Evolutionary conservation across 2,888 invertebrate species (phyloP), one percentile per base, ranked within the genome.

Genomic region (Ditula angustiorana): DNA sequence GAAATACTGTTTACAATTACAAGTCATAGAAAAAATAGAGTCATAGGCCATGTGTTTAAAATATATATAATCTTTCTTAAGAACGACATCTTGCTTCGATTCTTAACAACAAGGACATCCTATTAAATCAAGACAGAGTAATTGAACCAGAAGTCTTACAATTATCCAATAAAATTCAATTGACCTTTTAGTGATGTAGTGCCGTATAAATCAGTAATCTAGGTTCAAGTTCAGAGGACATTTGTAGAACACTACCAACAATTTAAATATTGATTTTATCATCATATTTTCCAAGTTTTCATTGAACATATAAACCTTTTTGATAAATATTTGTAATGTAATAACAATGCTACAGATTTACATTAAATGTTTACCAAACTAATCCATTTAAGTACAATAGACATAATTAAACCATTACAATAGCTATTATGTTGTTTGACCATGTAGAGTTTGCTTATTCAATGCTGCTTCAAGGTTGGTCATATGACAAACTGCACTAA

Each of bases 381-480:
- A 56, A 56, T 30, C 23, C 47, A 53, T 37, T 26, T 47, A 16
- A 55, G 47, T 35, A 61, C 61, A 61, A 56, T 62, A 30, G 62
- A 5, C 16, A 47, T 23, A 41, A 50, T 44, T 44, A 50, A 16
- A 24, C 41, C 41, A 41, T 44, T 16, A 58, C 57, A 63, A 58
- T 52, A 33, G 52, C 41, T 21, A 35, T 61, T 47, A 55, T 60
- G 21, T 23, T 33, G 49, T 58, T 46, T 50, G 44, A 35, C 44
- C 41, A 19, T 50, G 50, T 24, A 50, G 8, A 46, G 61, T 61
- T 53, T 61, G 46, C 53, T 26, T 47, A 52, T 35, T 44, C 63
- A 52, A 57, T 44, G 44, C 47, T 13, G 44, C 11, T 24, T 44
- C 70, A 73, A 74, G 71, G 74, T 67, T 67, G 68, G 50, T 70